Evolutionary conservation across 2,888 invertebrate genomes (phyloP).

Genomic region (Orchesellides sinensis): DNA sequence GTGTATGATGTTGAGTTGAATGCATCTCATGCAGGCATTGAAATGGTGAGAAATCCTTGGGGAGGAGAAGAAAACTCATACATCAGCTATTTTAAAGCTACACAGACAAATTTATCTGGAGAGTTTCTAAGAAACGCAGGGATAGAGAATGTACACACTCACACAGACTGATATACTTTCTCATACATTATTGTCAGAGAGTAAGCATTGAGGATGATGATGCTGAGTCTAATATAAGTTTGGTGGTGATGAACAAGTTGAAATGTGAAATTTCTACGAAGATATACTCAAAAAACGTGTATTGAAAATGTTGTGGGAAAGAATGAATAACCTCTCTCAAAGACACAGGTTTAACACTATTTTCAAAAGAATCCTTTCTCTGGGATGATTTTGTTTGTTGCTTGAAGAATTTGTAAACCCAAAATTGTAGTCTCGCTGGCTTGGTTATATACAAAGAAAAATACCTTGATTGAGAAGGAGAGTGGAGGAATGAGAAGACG

Average conservation of each 20-base stretch:
- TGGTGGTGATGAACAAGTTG: background rate
- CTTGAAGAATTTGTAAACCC: background rate
- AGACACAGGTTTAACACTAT: no score
- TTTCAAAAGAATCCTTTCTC: no score
- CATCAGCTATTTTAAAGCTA: conserved; percentile 6
- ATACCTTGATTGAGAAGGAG: no score
- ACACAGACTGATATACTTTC: no score
- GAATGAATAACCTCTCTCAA: no score
- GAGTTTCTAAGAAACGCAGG: background rate
- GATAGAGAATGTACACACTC: background rate
- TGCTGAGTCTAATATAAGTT: background rate
- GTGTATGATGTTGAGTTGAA: no score
- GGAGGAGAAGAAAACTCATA: background rate
- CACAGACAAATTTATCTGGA: background rate
- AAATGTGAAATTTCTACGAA: background rate
- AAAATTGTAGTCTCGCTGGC: no score
- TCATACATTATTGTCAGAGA: no score
- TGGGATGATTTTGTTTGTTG: background rate
- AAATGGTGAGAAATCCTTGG: conserved; percentile 14
- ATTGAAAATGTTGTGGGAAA: no score
- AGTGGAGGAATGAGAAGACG: no score
- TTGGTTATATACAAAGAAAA: background rate
- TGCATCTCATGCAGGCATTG: background rate
- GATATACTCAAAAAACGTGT: background rate
- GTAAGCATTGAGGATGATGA: background rate